Evolutionary conservation across 1,140 invertebrate genomes (phyloP).

Genomic region (Micrasema longulum): DNA sequence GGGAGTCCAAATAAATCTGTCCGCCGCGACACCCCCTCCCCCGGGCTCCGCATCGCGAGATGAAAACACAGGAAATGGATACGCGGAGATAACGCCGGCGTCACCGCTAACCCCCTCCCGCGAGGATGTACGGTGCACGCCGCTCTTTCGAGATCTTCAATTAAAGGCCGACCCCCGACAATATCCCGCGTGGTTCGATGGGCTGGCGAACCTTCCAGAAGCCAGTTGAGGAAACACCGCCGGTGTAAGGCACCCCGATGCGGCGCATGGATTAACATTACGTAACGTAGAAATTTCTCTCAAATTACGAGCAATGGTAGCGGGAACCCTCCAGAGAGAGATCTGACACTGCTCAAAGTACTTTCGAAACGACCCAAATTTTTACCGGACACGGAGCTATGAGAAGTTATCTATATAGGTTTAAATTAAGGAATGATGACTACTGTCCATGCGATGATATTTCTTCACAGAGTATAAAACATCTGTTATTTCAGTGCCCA

Average conservation of each 20-base stretch:
- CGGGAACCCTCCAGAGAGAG: too few species aligned
- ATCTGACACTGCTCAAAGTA: too few species aligned
- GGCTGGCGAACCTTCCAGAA: not conserved
- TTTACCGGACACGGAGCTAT: too few species aligned
- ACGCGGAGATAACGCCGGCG: slow-evolving; percentile 47
- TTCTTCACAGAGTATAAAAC: too few species aligned
- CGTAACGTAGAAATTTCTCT: slow-evolving; percentile 8
- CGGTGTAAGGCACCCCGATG: slow-evolving; percentile 5
- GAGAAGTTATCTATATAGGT: too few species aligned
- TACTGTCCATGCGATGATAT: too few species aligned
- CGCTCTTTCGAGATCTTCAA: slow-evolving; percentile 11
- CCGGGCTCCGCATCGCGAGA: slow-evolving; percentile 56
- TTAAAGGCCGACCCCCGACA: slow-evolving; percentile 26
- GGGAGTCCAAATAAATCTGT: slow-evolving; percentile 70
- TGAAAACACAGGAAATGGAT: slow-evolving; percentile 54
- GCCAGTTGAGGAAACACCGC: not conserved
- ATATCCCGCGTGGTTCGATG: too few species aligned
- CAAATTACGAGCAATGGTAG: not conserved
- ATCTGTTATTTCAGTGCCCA: too few species aligned
- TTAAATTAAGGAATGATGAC: too few species aligned
- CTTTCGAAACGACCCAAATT: too few species aligned
- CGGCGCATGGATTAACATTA: slow-evolving; percentile 4
- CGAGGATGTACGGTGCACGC: slow-evolving; percentile 1
- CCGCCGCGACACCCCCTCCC: slow-evolving; percentile 68
- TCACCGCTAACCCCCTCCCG: slow-evolving; percentile 29